Evolutionary conservation across 2,797 vertebrate species (phyloP), one percentile per base, ranked within the genome.

Genomic region (Cuniculus paca): DNA sequence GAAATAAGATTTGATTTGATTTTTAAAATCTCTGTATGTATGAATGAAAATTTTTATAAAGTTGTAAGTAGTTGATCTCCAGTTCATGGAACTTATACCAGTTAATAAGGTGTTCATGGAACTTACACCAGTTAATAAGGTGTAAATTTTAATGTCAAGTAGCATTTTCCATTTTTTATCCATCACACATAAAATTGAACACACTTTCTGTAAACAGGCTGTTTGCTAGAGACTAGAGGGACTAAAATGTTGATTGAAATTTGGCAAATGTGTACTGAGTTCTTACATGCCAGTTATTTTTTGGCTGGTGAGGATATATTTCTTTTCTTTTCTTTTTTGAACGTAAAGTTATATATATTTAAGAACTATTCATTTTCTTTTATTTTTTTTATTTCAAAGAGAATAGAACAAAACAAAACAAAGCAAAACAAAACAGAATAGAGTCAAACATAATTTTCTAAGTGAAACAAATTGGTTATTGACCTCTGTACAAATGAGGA

Each of bases 401-500:
- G n/a, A n/a, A n/a, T n/a, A n/a, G n/a, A n/a, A n/a, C n/a, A n/a
- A n/a, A n/a, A n/a, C n/a, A n/a, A n/a, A n/a, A n/a, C n/a, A n/a
- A n/a, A n/a, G n/a, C n/a, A n/a, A n/a, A n/a, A n/a, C n/a, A n/a
- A n/a, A n/a, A n/a, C n/a, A n/a, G n/a, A n/a, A n/a, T n/a, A n/a
- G n/a, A n/a, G n/a, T n/a, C n/a, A n/a, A n/a, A n/a, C n/a, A n/a
- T n/a, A n/a, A n/a, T n/a, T n/a, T n/a, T n/a, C 19, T 85, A 83
- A 93, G 88, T 88, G 89, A 92, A 54, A 70, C 78, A 65, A n/a
- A 31, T 65, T 90, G n/a, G 11, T 81, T 91, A 31, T 94, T 95
- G 61, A 83, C 42, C 28, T 88, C 86, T 97, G n/a, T 87, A 88
- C 93, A 93, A 88, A 81, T 91, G 50, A 60, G 81, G 34, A 72